Percentiles rank a stretch among this genome's conserved stretches.
These are phyloP conservation scores for Halcyon chelicuti DNA, from an alignment of 2,797 vertebrate genomes.

Conservation along the genomic window DNA sequence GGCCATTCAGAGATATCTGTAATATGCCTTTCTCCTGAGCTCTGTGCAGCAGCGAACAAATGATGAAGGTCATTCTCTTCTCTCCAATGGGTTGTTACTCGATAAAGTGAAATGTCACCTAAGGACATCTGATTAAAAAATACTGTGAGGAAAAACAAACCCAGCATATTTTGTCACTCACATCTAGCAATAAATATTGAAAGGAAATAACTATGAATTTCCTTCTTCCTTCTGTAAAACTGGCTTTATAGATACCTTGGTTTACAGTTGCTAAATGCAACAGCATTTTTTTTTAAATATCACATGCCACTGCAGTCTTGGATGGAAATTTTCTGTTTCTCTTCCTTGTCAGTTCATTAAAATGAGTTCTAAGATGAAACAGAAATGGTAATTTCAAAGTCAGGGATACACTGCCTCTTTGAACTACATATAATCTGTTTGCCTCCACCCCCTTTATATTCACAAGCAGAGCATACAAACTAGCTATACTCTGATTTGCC, in stretches of 20 bases:
- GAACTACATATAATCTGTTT: slow-evolving; percentile 40
- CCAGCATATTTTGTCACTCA: slow-evolving; percentile 28
- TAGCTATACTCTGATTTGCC: neutral
- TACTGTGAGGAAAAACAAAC: slow-evolving; percentile 23
- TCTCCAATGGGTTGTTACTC: slow-evolving; percentile 42
- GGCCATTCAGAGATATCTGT: slow-evolving; percentile 46
- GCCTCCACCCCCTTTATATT: neutral
- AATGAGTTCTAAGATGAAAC: slow-evolving; percentile 59
- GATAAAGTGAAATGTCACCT: slow-evolving; percentile 70
- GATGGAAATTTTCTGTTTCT: slow-evolving; percentile 43
- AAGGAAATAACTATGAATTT: slow-evolving; percentile 7
- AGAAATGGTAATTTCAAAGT: slow-evolving; percentile 55
- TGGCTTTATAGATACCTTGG: neutral
- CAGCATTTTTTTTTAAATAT: neutral
- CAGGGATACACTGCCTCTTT: slow-evolving; percentile 27
- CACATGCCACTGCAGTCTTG: neutral
- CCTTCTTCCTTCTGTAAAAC: neutral
- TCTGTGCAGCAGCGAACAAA: slow-evolving; percentile 17
- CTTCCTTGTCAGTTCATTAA: slow-evolving; percentile 10
- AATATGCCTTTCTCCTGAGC: slow-evolving; percentile 23
- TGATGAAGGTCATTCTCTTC: slow-evolving; percentile 57
- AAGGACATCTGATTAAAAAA: slow-evolving; percentile 64
- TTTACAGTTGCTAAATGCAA: slow-evolving; percentile 17
- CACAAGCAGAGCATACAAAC: neutral
- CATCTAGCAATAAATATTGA: slow-evolving; percentile 8